These are phyloP conservation scores for Gasteruption jaculator DNA, from an alignment of 2,888 invertebrate genomes.

Conservation along the genomic window DNA sequence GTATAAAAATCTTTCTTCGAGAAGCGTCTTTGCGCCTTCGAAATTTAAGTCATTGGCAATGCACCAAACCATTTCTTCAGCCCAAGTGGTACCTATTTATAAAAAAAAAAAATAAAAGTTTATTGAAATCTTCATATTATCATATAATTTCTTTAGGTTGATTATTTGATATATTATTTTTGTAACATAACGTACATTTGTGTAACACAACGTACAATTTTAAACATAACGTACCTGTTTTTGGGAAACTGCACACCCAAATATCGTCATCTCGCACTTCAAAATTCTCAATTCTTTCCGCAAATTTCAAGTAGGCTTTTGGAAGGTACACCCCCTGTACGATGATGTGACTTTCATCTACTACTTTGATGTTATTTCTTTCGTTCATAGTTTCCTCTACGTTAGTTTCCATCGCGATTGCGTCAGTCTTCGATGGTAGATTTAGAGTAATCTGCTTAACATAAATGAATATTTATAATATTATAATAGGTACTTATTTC, in stretches of 20 bases:
- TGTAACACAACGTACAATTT: not conserved
- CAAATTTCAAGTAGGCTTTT: slow-evolving; percentile 45
- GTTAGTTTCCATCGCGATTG: too few species aligned
- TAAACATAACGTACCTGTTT: not conserved
- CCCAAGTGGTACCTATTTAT: slow-evolving; percentile 18
- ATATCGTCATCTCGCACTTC: slow-evolving; percentile 53
- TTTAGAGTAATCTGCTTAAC: too few species aligned
- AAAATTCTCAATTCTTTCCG: slow-evolving; percentile 49
- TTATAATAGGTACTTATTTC: too few species aligned
- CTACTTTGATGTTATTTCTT: too few species aligned
- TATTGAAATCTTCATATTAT: not conserved
- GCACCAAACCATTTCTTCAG: slow-evolving; percentile 16
- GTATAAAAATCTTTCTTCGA: slow-evolving; percentile 7
- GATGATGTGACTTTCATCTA: slow-evolving; percentile 39
- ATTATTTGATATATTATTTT: not conserved
- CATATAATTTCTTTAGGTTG: not conserved
- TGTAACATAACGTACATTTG: not conserved
- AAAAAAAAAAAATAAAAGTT: too few species aligned
- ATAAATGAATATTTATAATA: too few species aligned
- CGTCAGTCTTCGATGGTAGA: too few species aligned
- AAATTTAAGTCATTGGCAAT: slow-evolving; percentile 11
- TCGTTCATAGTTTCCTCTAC: too few species aligned
- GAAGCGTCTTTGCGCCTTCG: not conserved
- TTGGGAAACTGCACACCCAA: slow-evolving; percentile 53
- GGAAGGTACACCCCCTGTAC: slow-evolving; percentile 48